phyloP scores from a whole-genome alignment of 2,113 vertebrate genomes.

The Ciconia stormi region DNA sequence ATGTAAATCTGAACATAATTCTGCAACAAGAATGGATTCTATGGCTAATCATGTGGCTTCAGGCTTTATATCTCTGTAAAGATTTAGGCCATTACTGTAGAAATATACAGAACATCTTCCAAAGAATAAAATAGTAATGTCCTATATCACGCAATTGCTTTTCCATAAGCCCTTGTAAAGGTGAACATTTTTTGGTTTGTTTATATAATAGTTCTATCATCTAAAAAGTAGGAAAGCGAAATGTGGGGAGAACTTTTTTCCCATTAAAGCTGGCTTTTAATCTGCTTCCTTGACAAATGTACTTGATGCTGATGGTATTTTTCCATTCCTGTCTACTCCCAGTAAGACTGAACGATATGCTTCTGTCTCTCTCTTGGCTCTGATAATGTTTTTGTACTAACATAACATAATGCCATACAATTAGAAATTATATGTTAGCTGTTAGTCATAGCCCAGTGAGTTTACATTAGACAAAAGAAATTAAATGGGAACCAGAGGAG shows the following conservation, averaged over 20 bases:
- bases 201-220: slow-evolving; percentile 12
- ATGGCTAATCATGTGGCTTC: background rate
- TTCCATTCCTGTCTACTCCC: slow-evolving; percentile 58
- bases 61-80: background rate
- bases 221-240: slow-evolving; percentile 8
- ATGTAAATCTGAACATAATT: slow-evolving; percentile 58
- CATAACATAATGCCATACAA: slow-evolving; percentile 72
- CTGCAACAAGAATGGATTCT: background rate
- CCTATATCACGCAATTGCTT: background rate
- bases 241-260: slow-evolving; percentile 1
- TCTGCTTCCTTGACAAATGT: slow-evolving; percentile 53
- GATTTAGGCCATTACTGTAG: slow-evolving; percentile 14
- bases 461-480: slow-evolving; percentile 78
- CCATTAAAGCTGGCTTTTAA: slow-evolving; percentile 57
- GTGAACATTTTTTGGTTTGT: slow-evolving; percentile 29
- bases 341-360: slow-evolving; percentile 40
- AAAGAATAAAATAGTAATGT: slow-evolving; percentile 26
- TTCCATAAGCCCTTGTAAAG: slow-evolving; percentile 19
- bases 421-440: slow-evolving; percentile 75
- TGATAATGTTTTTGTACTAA: slow-evolving; percentile 69
- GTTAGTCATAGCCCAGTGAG: slow-evolving; percentile 76
- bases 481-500: slow-evolving; percentile 71
- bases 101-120: slow-evolving; percentile 9
- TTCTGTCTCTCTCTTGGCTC: slow-evolving; percentile 63
- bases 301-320: slow-evolving; percentile 52